Percentiles rank a stretch among this genome's conserved stretches.
Evolutionary conservation across 2,797 vertebrate species (phyloP).

Genomic region (Tragelaphus eurycerus): DNA sequence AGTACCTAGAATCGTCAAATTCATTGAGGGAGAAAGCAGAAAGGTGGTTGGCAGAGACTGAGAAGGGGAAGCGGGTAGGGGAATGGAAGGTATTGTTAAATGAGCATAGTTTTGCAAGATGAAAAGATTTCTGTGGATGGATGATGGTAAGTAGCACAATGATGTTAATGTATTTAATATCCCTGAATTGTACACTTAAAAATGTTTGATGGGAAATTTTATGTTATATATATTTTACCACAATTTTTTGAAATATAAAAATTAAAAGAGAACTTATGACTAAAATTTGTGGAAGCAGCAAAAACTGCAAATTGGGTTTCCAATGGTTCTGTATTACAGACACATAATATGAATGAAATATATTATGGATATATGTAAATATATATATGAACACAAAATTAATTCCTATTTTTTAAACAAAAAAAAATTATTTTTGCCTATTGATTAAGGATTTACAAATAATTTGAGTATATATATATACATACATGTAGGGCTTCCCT

Average conservation of each 20-base stretch:
- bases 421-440: neutral
- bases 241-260: neutral
- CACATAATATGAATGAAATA: neutral
- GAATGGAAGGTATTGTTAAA: neutral
- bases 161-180: neutral
- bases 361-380: neutral
- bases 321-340: neutral
- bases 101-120: neutral
- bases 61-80: neutral
- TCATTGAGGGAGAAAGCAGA: neutral
- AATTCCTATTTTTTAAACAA: neutral
- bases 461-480: neutral
- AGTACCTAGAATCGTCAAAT: neutral
- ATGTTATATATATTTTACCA: neutral
- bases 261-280: conserved; percentile 37
- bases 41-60: neutral
- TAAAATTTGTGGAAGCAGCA: neutral
- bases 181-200: neutral
- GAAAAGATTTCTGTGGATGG: neutral
- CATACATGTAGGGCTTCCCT: neutral
- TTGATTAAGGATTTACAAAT: neutral
- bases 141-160: neutral
- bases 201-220: neutral
- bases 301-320: neutral
- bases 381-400: neutral